Base-by-base conservation (phyloP, 1,140 invertebrate genomes). In the Liolophura sinensis region DNA sequence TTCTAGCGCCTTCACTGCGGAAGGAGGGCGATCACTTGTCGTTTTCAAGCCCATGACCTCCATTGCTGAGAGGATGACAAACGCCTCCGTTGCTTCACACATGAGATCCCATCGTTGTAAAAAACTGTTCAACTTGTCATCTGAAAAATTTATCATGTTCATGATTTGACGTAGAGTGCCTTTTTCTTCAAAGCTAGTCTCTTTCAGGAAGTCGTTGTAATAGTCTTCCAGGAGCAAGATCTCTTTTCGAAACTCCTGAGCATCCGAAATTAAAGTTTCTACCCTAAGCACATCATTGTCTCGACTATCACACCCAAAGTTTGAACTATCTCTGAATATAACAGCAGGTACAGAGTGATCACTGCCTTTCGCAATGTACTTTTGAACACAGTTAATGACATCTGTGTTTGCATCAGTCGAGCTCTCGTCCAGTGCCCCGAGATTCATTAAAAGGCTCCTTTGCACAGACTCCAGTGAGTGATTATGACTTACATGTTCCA, bases 171-270 rank as follows among this genome's bases (percentile, higher is more conserved):
- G 51, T 0, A 68, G 50, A 9, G 65, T 71, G 24, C 70, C 70
- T 58, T 64, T 72, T 27, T 69, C 58, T 27, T 27, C 47, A 50
- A 50, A 24, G 57, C 64, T 72, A 40, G 67, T 22, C 46, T 62
- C 64, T 62, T 65, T 54, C 40, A 57, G 62, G 25, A 68, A 68
- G 6, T 14, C 24, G 27, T 71, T 62, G 47, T 20, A 69, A 27
- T 61, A 65, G 31, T 65, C 63, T 18, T 69, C 59, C 1, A 65
- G 22, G 0, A 68, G 52, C 16, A 71, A 15, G 58, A 71, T 68
- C 57, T 68, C 63, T 56, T 68, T 68, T 49, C 64, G 65, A 55
- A 68, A 71, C 47, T 65, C 62, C 50, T 70, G 69, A 18, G 57
- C 61, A n/a, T 56, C 47, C 25, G 64, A 65, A 25, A 64, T 61